phyloP scores from a whole-genome alignment of 2,888 invertebrate genomes.

The Exephanes ischioxanthus region DNA sequence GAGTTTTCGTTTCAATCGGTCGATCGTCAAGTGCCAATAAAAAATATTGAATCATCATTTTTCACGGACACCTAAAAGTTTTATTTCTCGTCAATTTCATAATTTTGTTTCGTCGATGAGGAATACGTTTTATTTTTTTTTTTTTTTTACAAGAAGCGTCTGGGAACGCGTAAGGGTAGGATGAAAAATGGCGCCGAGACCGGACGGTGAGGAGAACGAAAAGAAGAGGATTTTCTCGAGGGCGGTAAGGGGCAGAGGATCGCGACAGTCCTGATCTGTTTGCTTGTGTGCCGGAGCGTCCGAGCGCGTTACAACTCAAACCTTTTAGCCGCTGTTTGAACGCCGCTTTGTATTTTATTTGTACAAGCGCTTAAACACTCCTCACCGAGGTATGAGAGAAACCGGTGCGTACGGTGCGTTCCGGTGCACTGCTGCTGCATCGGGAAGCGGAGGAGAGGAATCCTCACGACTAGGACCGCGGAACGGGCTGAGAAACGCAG shows the following conservation, averaged over 20 bases:
- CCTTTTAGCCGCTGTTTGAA: slow-evolving; percentile 84
- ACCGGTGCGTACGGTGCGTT: slow-evolving; percentile 14
- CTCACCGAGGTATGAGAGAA: slow-evolving; percentile 74
- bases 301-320: slow-evolving; percentile 84
- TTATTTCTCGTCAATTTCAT: too few species aligned
- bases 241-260: slow-evolving; percentile 62
- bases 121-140: background rate
- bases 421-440: slow-evolving; percentile 28
- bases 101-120: background rate
- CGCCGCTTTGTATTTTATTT: slow-evolving; percentile 83
- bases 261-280: slow-evolving; percentile 81
- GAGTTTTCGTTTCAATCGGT: too few species aligned
- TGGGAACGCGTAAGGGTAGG: background rate
- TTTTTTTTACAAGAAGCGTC: background rate
- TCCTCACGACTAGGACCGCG: background rate
- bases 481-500: slow-evolving; percentile 36
- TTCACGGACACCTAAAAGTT: too few species aligned
- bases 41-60: too few species aligned
- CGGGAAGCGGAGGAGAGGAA: slow-evolving; percentile 35
- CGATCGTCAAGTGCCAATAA: too few species aligned
- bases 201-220: background rate
- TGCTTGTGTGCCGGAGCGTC: slow-evolving; percentile 80
- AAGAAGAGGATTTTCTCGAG: slow-evolving; percentile 35
- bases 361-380: slow-evolving; percentile 84
- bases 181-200: slow-evolving; percentile 47